Evolutionary conservation across 2,797 vertebrate genomes (phyloP).

Genomic region (Momotus momota): DNA sequence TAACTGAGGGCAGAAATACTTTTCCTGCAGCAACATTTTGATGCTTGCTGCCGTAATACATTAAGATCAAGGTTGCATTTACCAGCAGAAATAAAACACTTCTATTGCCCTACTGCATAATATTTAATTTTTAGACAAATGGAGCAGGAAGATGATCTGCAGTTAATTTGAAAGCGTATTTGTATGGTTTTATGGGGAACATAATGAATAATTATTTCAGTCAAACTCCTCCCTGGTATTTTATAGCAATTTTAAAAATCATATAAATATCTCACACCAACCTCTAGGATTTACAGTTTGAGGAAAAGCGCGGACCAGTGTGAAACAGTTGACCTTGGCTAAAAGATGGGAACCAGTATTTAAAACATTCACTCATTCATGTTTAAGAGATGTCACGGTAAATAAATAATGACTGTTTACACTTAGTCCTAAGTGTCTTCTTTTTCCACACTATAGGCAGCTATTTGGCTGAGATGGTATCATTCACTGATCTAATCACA

Average conservation of each 20-base stretch:
- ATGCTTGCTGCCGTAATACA: neutral
- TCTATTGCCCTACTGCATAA: neutral
- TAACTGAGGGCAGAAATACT: constrained; percentile 72
- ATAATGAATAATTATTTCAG: neutral
- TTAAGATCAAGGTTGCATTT: neutral
- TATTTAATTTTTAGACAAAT: neutral
- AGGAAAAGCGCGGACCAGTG: constrained; percentile 46
- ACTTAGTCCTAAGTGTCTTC: constrained; percentile 78
- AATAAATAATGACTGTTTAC: constrained; percentile 87
- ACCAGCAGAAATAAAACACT: neutral
- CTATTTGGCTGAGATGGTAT: constrained; percentile 79
- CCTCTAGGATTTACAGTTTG: constrained; percentile 38
- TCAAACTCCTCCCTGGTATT: neutral
- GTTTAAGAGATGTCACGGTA: constrained; percentile 84
- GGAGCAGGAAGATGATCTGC: neutral
- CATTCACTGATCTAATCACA: constrained; percentile 75
- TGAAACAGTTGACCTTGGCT: constrained; percentile 78
- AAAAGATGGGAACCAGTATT: constrained; percentile 79
- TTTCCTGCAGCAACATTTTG: constrained; percentile 46
- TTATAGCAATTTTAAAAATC: neutral
- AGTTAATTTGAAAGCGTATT: neutral
- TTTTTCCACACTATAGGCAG: constrained; percentile 80
- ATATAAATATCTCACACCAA: neutral
- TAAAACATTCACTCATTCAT: constrained; percentile 81
- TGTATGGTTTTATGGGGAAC: neutral